A percentile compares a stretch with the other conserved stretches of the same genome.
Evolutionary conservation across 92 coral and sea anemone species (phyloP).

Genomic region (Meandrina meandrites): DNA sequence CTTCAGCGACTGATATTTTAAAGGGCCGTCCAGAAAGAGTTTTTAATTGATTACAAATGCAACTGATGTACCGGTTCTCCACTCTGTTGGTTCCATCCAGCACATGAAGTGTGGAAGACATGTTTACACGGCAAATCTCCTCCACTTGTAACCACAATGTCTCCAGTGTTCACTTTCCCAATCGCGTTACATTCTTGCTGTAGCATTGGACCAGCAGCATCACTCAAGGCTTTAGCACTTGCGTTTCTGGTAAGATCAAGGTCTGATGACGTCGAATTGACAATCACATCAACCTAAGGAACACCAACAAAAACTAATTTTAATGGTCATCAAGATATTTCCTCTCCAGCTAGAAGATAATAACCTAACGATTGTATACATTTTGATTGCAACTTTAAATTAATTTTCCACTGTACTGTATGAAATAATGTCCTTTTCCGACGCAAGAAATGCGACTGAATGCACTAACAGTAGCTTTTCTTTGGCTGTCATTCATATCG

Average conservation of each 20-base stretch:
- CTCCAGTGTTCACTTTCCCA: conserved; percentile 53
- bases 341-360: background rate
- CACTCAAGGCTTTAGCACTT: conserved; percentile 60
- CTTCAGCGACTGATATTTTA: too few relatives aligned
- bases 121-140: conserved; percentile 51
- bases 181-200: conserved; percentile 60
- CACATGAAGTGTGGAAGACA: conserved; percentile 64
- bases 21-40: too few relatives aligned
- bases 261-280: conserved; percentile 63
- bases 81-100: conserved; percentile 48
- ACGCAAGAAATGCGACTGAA: too few relatives aligned
- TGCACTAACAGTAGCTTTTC: too few relatives aligned
- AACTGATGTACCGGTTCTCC: conserved; percentile 52
- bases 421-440: too few relatives aligned
- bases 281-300: conserved; percentile 70
- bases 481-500: too few relatives aligned
- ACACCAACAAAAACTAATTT: background rate
- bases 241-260: conserved; percentile 60
- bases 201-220: conserved; percentile 70
- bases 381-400: too few relatives aligned
- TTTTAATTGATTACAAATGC: too few relatives aligned
- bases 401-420: too few relatives aligned
- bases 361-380: background rate
- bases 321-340: background rate
- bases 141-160: conserved; percentile 60